These are phyloP conservation scores for Gallinago stenura DNA, from an alignment of 2,797 vertebrate genomes.

Conservation along the genomic window DNA sequence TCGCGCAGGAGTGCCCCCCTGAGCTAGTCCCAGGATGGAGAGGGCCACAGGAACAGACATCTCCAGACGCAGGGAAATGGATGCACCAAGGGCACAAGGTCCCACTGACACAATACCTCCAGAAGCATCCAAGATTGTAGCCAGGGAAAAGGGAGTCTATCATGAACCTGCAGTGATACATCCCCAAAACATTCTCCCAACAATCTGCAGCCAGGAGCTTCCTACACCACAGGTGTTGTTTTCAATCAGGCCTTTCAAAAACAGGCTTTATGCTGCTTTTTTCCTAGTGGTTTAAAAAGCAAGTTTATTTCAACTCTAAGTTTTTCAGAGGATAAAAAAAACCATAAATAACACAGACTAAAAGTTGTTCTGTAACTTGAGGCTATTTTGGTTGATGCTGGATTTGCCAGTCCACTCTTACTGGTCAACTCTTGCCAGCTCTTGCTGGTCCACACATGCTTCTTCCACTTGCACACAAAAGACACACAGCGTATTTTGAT, in stretches of 20 bases:
- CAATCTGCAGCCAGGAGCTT: constrained; percentile 7
- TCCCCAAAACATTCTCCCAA: neutral
- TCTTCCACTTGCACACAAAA: neutral
- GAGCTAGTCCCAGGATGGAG: neutral
- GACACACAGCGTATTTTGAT: neutral
- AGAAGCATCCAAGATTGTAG: neutral
- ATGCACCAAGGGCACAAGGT: neutral
- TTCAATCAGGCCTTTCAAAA: constrained; percentile 21
- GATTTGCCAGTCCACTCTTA: neutral
- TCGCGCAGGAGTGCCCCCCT: accelerated
- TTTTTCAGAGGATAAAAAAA: neutral
- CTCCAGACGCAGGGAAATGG: neutral
- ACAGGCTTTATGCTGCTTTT: neutral
- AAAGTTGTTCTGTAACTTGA: neutral
- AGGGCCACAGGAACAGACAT: neutral
- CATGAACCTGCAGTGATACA: neutral
- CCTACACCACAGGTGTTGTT: neutral
- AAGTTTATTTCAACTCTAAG: neutral
- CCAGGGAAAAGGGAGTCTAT: neutral
- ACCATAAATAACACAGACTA: neutral
- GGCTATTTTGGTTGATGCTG: neutral
- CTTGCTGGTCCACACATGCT: neutral
- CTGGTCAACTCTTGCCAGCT: neutral
- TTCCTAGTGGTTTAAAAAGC: constrained; percentile 1
- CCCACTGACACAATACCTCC: neutral